Conservation (phyloP, 2,113 vertebrate genomes). For the Oncorhynchus masou region DNA sequence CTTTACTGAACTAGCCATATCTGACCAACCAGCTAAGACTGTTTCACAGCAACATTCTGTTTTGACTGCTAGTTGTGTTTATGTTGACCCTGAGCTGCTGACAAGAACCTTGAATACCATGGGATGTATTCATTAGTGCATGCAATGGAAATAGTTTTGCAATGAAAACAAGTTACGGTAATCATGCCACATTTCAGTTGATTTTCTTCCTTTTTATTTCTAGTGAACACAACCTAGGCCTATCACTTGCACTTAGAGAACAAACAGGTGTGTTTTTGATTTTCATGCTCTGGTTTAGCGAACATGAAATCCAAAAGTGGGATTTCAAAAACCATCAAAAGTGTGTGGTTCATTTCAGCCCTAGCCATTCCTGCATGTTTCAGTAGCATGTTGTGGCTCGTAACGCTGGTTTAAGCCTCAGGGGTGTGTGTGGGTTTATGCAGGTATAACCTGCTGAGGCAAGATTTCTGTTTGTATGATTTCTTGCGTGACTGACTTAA, state of each 20-base stretch:
- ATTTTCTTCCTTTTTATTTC: too few species aligned
- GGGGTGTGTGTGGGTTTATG: not conserved
- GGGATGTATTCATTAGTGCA: too few species aligned
- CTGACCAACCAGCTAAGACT: not conserved
- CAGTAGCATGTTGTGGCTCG: not conserved
- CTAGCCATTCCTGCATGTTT: not conserved
- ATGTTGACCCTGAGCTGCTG: not conserved
- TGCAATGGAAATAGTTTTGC: too few species aligned
- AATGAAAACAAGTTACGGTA: too few species aligned
- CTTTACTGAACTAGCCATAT: not conserved
- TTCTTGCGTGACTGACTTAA: not conserved
- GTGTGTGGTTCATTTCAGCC: not conserved
- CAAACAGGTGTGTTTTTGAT: not conserved
- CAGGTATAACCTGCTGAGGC: not conserved
- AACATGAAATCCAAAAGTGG: not conserved
- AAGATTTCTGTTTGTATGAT: not conserved
- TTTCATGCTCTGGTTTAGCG: not conserved
- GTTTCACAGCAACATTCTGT: not conserved
- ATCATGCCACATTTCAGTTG: too few species aligned
- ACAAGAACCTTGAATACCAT: not conserved
- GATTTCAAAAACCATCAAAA: not conserved
- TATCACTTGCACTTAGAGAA: not conserved
- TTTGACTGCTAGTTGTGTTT: not conserved
- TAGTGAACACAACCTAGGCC: not conserved
- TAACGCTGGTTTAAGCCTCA: too few species aligned